These are phyloP conservation scores for Symphodus melops DNA, from an alignment of 2,113 vertebrate genomes.

Conservation along the genomic window DNA sequence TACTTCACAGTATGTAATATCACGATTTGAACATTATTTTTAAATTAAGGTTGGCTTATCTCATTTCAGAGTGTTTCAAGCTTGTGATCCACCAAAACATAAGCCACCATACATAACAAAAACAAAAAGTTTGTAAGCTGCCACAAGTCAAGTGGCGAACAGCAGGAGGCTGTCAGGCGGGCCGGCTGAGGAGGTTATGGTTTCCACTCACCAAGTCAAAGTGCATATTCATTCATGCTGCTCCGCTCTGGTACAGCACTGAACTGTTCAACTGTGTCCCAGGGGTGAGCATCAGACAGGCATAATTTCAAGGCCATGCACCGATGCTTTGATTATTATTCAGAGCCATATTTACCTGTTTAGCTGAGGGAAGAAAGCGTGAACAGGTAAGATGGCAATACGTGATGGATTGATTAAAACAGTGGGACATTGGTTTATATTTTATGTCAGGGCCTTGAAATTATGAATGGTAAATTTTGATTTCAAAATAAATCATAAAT, in stretches of 20 bases:
- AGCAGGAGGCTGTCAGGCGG: conserved; percentile 74
- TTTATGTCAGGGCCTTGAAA: conserved; percentile 9
- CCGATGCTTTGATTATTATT: conserved; percentile 73
- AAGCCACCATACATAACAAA: conserved; percentile 51
- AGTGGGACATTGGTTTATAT: conserved; percentile 11
- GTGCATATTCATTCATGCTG: conserved; percentile 72
- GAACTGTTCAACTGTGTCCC: conserved; percentile 78
- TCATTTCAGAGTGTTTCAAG: conserved; percentile 33
- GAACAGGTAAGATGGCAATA: conserved; percentile 14
- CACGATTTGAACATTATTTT: background rate
- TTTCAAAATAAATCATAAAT: conserved; percentile 17
- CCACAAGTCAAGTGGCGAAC: conserved; percentile 70
- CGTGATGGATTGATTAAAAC: conserved; percentile 39
- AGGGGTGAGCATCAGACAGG: conserved; percentile 71
- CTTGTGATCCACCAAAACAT: conserved; percentile 49
- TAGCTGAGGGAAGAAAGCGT: conserved; percentile 32
- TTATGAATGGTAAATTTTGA: background rate
- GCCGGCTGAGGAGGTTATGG: conserved; percentile 52
- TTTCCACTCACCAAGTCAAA: conserved; percentile 69
- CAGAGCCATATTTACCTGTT: conserved; percentile 68
- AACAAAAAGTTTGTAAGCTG: conserved; percentile 64
- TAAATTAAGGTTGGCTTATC: conserved; percentile 22
- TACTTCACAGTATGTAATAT: background rate
- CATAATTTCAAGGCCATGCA: conserved; percentile 74
- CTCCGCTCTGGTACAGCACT: conserved; percentile 67